Evolutionary conservation across 2,113 vertebrate genomes (phyloP).

Genomic region (Alligator mississippiensis): DNA sequence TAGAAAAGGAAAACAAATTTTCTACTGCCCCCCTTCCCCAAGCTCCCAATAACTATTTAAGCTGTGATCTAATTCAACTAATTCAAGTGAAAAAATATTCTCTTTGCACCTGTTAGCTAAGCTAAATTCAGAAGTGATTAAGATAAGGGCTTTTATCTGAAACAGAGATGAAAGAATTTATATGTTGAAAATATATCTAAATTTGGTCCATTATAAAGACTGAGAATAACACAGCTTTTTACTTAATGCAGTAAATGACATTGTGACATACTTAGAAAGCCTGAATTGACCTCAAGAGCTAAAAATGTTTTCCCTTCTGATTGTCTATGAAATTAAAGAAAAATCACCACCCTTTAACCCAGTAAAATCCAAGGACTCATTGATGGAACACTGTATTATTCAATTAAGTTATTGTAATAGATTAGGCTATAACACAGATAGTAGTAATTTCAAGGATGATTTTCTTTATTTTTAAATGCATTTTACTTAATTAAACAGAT

Average conservation of each 20-base stretch:
- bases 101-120: not conserved
- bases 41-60: not conserved
- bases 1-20: not conserved
- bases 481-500: no score
- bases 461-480: no score
- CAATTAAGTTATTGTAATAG: no score
- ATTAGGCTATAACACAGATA: no score
- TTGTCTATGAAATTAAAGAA: not conserved
- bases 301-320: not conserved
- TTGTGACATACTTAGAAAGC: not conserved
- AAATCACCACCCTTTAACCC: not conserved
- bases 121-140: not conserved
- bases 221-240: not conserved
- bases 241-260: not conserved
- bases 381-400: no score
- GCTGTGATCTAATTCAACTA: not conserved
- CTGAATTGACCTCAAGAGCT: not conserved
- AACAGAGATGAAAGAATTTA: not conserved
- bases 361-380: not conserved
- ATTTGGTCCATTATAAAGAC: not conserved
- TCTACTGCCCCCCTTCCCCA: not conserved
- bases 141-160: not conserved
- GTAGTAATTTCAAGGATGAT: no score
- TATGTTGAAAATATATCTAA: not conserved
- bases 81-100: not conserved